Conservation (phyloP, 2,113 vertebrate species). For the Conger conger region DNA sequence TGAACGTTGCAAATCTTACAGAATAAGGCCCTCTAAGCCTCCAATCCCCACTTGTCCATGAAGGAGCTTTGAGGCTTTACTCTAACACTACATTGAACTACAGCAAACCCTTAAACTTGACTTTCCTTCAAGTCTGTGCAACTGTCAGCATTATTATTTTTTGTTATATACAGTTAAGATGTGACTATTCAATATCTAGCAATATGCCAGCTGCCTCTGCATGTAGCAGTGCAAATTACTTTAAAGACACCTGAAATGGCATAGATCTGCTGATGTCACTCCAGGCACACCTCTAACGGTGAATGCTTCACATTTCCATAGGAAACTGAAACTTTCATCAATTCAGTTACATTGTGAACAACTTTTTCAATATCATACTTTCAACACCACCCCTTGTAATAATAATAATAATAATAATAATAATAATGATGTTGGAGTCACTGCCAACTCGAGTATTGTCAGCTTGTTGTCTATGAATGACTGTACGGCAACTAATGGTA, state of each 20-base stretch:
- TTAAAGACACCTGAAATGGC: background rate
- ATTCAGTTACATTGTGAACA: background rate
- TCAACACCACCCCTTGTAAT: too few species aligned
- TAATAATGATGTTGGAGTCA: too few species aligned
- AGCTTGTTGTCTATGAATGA: too few species aligned
- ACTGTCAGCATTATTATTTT: background rate
- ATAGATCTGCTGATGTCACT: background rate
- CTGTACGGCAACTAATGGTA: too few species aligned
- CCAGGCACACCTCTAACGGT: background rate
- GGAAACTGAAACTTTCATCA: background rate
- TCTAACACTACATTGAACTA: background rate
- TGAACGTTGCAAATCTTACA: slow-evolving; percentile 7
- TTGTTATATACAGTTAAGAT: background rate
- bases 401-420: too few species aligned
- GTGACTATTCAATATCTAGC: background rate
- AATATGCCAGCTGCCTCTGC: too few species aligned
- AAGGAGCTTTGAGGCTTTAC: background rate
- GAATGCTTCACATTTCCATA: background rate
- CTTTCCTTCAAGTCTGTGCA: background rate
- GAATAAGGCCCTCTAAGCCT: slow-evolving; percentile 1
- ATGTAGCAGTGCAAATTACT: background rate
- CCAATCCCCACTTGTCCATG: background rate
- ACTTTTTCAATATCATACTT: too few species aligned
- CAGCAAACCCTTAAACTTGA: background rate
- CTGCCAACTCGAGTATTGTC: too few species aligned